A percentile compares a stretch with the other conserved stretches of the same genome.
These are phyloP conservation scores for Carabus problematicus DNA, from an alignment of 2,888 invertebrate species.

Conservation along the genomic window DNA sequence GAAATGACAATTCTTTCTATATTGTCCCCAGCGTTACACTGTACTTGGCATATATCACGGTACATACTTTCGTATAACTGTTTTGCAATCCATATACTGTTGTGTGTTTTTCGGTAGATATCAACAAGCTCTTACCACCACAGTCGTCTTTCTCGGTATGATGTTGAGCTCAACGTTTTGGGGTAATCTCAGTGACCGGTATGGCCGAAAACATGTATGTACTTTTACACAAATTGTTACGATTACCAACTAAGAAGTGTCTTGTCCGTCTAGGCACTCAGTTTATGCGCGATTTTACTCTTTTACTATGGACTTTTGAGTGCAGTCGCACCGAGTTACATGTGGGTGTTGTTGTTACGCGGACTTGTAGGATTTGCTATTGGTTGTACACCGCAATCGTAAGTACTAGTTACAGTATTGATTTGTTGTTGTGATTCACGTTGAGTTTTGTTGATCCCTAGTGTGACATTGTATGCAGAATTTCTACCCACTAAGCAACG, in stretches of 20 bases:
- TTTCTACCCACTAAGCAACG: constrained; percentile 93
- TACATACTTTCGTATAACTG: constrained; percentile 48
- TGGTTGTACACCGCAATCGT: constrained; percentile 97
- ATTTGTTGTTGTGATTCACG: constrained; percentile 35
- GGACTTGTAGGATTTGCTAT: constrained; percentile 95
- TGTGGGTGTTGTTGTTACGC: constrained; percentile 89
- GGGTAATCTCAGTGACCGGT: constrained; percentile 93
- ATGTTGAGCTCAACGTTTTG: constrained; percentile 96
- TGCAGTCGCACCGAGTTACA: constrained; percentile 88
- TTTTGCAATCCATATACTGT: constrained; percentile 6
- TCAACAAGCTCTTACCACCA: constrained; percentile 92
- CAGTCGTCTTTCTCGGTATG: constrained; percentile 95
- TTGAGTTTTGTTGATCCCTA: constrained; percentile 58
- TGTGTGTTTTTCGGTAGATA: constrained; percentile 63
- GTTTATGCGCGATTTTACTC: constrained; percentile 86
- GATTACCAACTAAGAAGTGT: too few relatives aligned
- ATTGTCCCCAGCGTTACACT: constrained; percentile 90
- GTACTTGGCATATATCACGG: constrained; percentile 90
- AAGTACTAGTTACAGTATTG: constrained; percentile 65
- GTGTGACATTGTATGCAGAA: constrained; percentile 94
- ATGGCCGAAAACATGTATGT: constrained; percentile 84
- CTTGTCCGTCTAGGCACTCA: constrained; percentile 72
- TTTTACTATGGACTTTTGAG: constrained; percentile 92
- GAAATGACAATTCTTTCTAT: constrained; percentile 97
- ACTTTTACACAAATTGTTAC: constrained; percentile 21